Evolutionary conservation across 2,888 invertebrate species (phyloP).

Genomic region (Eupithecia inturbata): DNA sequence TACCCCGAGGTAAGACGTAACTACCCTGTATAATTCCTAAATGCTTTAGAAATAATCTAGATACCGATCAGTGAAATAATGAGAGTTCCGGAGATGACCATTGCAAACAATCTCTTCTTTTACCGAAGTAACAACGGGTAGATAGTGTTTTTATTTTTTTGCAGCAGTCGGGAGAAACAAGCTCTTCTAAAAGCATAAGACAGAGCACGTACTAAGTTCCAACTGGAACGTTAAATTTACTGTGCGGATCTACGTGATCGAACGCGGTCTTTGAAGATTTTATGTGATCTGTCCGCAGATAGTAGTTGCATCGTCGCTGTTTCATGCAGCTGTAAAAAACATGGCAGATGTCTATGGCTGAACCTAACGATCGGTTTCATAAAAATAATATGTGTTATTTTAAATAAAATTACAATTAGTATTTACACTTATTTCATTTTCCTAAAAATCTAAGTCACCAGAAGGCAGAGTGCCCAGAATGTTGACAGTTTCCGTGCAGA

Average conservation of each 20-base stretch:
- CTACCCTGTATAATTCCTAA: no score
- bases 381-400: no score
- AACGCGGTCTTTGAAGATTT: constrained; percentile 2
- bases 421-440: no score
- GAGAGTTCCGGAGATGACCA: not conserved
- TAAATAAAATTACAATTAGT: no score
- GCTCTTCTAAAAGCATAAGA: not conserved
- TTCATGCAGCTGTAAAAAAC: not conserved
- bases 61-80: not conserved
- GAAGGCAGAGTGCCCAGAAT: no score
- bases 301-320: no score
- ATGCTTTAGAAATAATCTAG: no score
- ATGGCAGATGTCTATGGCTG: no score
- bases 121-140: not conserved
- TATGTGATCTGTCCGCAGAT: not conserved
- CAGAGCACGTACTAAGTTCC: not conserved
- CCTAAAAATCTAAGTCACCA: no score
- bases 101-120: not conserved
- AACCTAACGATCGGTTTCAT: no score
- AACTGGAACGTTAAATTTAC: not conserved
- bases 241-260: not conserved
- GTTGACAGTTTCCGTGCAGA: no score
- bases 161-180: not conserved
- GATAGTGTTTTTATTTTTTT: not conserved
- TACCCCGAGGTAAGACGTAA: no score